Evolutionary conservation across 2,113 vertebrate species (phyloP), one percentile per base, ranked within the genome.

Genomic region (Electrona antarctica): DNA sequence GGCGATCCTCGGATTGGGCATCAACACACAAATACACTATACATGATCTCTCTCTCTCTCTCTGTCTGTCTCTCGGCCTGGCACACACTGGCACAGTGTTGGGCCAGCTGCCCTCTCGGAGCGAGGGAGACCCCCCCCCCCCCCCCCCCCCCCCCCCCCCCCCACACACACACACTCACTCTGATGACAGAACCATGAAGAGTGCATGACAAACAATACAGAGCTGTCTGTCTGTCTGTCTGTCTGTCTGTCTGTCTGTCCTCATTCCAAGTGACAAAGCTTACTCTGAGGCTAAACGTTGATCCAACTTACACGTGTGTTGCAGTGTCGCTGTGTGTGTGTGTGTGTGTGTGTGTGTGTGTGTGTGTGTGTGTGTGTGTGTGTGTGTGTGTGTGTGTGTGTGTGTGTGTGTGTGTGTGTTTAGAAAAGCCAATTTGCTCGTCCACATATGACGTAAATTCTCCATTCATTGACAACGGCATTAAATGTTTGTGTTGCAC

Each of bases 381-480:
- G 88, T 63, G 84, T 76, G 73, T 0, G 13, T 2, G 8, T 46
- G 45, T 11, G 21, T 73, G 55, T 54, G 62, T 64, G 85, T 76
- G 69, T 41, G 74, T 10, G 45, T 74, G 87, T 66, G 13, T 46
- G 49, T 47, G 49, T 76, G 49, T 60, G 59, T 64, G 83, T 74
- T 70, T 45, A 71, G 4, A 49, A 71, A 87, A 64, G 85, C 76
- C 69, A 3, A 21, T 21, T 21, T 21, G 21, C 21, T 21, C 21
- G 21, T 21, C 21, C 21, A 21, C 21, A 21, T 21, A 21, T 21
- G 21, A 21, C 21, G 21, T 21, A 21, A 21, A 21, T 21, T 21
- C 21, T 21, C 21, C 21, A n/a, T n/a, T n/a, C n/a, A n/a, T n/a
- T n/a, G n/a, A n/a, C n/a, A 21, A 21, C 21, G 21, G 21, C 21